Conservation (phyloP, 2,888 invertebrate species). For the Leucophenga montana region DNA sequence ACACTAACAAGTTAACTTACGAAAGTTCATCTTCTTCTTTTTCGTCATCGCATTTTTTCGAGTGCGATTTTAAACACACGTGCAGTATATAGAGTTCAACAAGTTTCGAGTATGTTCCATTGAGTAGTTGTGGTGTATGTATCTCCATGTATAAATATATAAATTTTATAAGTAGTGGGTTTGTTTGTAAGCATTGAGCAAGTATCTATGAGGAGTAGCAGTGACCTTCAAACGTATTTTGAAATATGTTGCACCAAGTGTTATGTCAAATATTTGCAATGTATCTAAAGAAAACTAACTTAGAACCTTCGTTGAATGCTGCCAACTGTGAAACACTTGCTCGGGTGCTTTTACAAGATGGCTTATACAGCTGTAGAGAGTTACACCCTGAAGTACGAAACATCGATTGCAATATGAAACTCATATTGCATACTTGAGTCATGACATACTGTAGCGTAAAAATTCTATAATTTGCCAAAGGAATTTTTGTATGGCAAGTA, state of each 20-base stretch:
- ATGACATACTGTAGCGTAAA: too few species aligned
- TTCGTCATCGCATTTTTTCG: not conserved
- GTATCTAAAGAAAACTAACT: not conserved
- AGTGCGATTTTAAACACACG: not conserved
- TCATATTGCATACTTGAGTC: too few species aligned
- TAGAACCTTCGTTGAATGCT: not conserved
- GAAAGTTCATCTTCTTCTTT: too few species aligned
- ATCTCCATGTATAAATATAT: too few species aligned
- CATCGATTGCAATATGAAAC: too few species aligned
- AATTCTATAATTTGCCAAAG: too few species aligned
- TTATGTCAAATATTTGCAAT: too few species aligned
- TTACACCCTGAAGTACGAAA: too few species aligned
- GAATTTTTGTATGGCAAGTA: too few species aligned
- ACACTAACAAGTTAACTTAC: too few species aligned
- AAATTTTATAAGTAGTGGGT: not conserved
- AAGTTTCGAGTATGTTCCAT: not conserved
- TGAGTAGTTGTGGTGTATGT: not conserved
- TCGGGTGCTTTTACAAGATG: not conserved
- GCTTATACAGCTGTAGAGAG: too few species aligned
- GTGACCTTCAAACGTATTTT: not conserved
- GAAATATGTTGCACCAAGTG: not conserved
- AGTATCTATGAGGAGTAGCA: not conserved
- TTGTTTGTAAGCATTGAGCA: not conserved
- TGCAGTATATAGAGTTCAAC: not conserved
- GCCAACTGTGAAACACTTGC: not conserved